These are phyloP conservation scores for Bombyx mandarina DNA, from an alignment of 1,140 invertebrate species.

Conservation along the genomic window DNA sequence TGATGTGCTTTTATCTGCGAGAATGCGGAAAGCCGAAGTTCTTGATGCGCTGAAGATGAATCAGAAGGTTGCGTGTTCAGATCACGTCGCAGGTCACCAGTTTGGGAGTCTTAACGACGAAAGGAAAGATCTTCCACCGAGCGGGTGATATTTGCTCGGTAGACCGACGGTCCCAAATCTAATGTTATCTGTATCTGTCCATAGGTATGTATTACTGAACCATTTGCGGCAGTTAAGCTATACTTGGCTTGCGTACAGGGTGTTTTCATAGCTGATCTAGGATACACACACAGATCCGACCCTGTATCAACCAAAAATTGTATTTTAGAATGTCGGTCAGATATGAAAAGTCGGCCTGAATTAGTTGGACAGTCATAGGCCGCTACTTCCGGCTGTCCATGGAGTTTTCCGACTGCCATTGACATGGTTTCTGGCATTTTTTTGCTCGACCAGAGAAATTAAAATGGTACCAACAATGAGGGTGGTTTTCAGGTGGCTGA, in stretches of 20 bases:
- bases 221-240: conserved; percentile 22
- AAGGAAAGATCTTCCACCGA: too few species aligned
- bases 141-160: too few species aligned
- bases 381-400: conserved; percentile 1
- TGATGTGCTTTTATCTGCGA: too few species aligned
- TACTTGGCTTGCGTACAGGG: background rate
- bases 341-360: conserved; percentile 1
- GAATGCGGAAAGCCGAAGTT: too few species aligned
- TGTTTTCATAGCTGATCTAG: background rate
- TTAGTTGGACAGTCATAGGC: background rate
- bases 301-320: background rate
- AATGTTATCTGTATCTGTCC: conserved; percentile 9
- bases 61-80: too few species aligned
- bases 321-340: background rate
- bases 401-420: background rate
- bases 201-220: conserved; percentile 39
- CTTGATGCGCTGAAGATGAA: too few species aligned
- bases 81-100: too few species aligned
- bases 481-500: background rate
- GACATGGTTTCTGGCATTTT: background rate
- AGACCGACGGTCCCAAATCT: background rate
- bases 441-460: background rate
- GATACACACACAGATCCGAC: background rate
- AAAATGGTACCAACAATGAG: conserved; percentile 2
- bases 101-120: too few species aligned